These are phyloP conservation scores for Nesogale talazaci DNA, from an alignment of 2,113 vertebrate genomes.

Conservation along the genomic window DNA sequence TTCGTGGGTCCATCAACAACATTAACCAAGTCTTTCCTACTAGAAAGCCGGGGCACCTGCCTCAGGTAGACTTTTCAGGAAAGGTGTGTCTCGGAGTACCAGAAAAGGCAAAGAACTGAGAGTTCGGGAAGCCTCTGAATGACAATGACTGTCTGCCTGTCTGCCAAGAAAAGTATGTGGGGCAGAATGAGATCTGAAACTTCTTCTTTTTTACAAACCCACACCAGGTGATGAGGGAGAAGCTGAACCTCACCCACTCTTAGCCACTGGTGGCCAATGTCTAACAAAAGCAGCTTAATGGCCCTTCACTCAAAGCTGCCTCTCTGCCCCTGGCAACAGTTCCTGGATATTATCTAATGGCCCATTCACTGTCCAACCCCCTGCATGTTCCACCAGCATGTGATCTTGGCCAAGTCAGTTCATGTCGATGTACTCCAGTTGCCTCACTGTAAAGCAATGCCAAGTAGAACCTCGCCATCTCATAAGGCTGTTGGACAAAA, in stretches of 20 bases:
- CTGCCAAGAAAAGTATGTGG: not conserved
- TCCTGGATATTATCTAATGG: not conserved
- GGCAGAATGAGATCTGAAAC: constrained; percentile 5
- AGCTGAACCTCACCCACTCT: not conserved
- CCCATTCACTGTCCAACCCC: no score
- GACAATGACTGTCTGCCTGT: no score
- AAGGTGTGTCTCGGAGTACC: not conserved
- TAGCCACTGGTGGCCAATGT: not conserved
- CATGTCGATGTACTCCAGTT: no score
- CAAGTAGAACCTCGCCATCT: no score
- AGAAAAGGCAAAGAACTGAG: not conserved
- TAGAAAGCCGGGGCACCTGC: not conserved
- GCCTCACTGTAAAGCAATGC: no score
- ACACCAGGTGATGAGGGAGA: constrained; percentile 3
- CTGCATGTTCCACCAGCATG: no score
- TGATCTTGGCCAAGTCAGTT: no score
- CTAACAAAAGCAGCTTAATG: not conserved
- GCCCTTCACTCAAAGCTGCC: not conserved
- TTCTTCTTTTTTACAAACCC: not conserved
- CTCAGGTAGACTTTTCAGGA: not conserved
- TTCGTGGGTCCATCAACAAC: not conserved
- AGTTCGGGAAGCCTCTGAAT: not conserved
- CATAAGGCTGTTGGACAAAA: no score
- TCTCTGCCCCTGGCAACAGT: not conserved
- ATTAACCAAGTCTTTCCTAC: not conserved